Base-by-base conservation (phyloP, 2,797 vertebrate genomes). In the Urophycis tenuis region DNA sequence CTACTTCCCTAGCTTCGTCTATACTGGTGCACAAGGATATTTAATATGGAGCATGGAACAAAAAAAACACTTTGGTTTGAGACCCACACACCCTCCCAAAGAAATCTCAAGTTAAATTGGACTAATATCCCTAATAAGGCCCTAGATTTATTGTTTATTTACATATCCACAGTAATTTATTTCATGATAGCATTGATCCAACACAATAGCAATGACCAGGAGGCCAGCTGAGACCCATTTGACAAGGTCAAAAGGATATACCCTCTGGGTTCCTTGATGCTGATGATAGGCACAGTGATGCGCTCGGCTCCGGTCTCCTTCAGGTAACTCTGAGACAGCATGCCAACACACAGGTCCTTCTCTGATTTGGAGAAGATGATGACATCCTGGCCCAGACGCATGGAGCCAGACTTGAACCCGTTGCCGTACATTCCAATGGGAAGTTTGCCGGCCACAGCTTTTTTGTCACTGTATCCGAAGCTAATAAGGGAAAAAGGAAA, bases 361-460 rank as follows among this genome's bases (percentile, higher is more conserved):
- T 85, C 91, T 0, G 95, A 96, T 86, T 95, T 98, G 64, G 96
- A 98, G 85, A 99, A 97, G 70, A 99, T 95, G 0, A 99, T 94
- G 71, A 94, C 94, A 2, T 99, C 97, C 89, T 82, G 95, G 30
- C 97, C 97, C 73, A 99, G 92, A 53, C 96, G 95, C 97, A 99
- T 99, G 41, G 97, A 97, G 8, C 97, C 97, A 0, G 97, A 99
- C 87, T 99, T 99, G 93, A 99, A 99, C 4, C 97, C 97, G 19
- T 99, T 99, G 32, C 97, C 97, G 41, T 98, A 99, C 19, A 96
- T 87, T 22, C 97, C 97, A 81, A 99, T 95, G 0, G 97, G 97
- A 5, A 92, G 88, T 0, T 92, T 87, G 11, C 95, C 94, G 31
- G 94, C 93, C 74, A 95, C 29, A 36, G 93, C 71, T 19, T 87